Conservation (phyloP, 2,888 invertebrate genomes). For the Coremacera marginata region DNA sequence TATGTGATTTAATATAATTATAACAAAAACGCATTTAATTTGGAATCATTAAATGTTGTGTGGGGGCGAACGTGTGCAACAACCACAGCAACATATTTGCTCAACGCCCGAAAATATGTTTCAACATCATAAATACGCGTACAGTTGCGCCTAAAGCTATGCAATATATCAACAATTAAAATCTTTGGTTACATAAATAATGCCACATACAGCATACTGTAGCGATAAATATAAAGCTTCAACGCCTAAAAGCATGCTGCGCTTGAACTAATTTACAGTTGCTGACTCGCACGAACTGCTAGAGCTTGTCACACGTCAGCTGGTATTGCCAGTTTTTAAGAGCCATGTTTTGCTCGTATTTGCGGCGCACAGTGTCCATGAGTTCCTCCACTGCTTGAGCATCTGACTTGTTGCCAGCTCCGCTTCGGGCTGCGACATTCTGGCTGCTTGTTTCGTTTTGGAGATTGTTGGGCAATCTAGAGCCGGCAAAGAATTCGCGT, state of each 20-base stretch:
- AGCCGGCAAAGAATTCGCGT: neutral
- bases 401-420: constrained; percentile 36
- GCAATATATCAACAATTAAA: constrained; percentile 19
- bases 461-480: neutral
- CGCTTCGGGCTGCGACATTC: neutral
- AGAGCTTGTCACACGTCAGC: constrained; percentile 68
- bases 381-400: constrained; percentile 51
- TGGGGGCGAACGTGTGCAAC: neutral
- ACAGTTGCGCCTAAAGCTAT: neutral
- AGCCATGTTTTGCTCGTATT: constrained; percentile 62
- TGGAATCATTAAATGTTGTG: neutral
- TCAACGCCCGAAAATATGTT: constrained; percentile 9
- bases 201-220: too few species aligned
- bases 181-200: constrained; percentile 8
- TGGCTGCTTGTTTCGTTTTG: neutral
- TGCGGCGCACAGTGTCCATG: constrained; percentile 58
- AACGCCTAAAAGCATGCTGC: neutral
- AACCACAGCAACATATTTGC: neutral
- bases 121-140: neutral
- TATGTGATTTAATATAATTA: too few species aligned
- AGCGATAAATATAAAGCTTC: neutral
- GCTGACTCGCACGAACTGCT: constrained; percentile 22
- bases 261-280: constrained; percentile 55
- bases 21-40: too few species aligned
- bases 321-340: constrained; percentile 70